Percentiles rank a stretch among this genome's conserved stretches.
Conservation (phyloP, 2,113 vertebrate genomes). For the Proteles cristata region DNA sequence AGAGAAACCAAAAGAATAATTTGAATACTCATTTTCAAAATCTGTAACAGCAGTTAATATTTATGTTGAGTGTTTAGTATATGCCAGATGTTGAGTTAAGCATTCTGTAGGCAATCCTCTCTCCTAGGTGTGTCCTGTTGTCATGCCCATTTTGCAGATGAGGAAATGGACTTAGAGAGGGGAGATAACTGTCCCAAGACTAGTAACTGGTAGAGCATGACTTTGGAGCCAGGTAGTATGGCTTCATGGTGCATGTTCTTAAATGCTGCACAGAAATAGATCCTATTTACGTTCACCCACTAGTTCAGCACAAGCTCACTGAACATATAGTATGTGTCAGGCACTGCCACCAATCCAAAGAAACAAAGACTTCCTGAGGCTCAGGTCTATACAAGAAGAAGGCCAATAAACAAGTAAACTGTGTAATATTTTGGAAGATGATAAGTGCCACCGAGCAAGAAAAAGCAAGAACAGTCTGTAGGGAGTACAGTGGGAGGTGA, state of each 20-base stretch:
- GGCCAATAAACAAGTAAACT: background rate
- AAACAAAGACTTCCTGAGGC: background rate
- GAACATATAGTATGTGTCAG: background rate
- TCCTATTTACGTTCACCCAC: background rate
- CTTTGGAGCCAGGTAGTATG: background rate
- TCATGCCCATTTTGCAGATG: background rate
- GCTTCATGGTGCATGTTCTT: background rate
- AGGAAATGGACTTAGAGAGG: background rate
- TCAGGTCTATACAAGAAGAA: background rate
- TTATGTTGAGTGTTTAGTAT: background rate
- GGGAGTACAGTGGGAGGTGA: background rate
- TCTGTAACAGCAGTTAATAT: background rate
- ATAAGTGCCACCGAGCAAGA: background rate
- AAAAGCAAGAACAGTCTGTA: background rate
- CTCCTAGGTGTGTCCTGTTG: background rate
- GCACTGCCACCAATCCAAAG: background rate
- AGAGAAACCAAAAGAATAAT: conserved; percentile 2
- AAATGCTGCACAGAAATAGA: background rate
- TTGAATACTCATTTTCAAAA: background rate
- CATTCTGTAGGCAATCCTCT: background rate
- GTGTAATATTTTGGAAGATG: background rate
- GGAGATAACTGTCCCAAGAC: background rate
- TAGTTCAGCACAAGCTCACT: background rate
- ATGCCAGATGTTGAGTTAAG: background rate
- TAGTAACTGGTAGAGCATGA: background rate